phyloP scores from a whole-genome alignment of 2,888 invertebrate species.

The Tineola bisselliella region DNA sequence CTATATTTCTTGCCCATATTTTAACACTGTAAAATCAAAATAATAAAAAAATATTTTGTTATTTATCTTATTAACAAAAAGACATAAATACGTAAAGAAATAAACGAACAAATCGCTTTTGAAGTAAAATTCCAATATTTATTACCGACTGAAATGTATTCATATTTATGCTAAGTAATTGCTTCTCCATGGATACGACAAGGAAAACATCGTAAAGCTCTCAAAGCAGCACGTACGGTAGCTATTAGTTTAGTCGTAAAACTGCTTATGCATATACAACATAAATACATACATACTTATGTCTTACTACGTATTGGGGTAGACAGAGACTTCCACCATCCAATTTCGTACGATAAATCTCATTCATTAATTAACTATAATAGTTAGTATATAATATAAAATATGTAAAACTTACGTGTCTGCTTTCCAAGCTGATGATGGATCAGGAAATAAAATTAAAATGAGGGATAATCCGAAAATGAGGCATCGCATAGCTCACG shows the following conservation, averaged over 20 bases:
- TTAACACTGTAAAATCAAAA: conserved; percentile 75
- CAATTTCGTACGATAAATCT: no score
- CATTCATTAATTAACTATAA: not conserved
- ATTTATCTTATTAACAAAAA: not conserved
- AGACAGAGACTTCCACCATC: not conserved
- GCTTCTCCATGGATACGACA: not conserved
- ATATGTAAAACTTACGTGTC: conserved; percentile 17
- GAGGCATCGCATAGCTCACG: conserved; percentile 39
- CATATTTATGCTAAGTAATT: conserved; percentile 3
- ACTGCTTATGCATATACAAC: no score
- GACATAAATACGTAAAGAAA: not conserved
- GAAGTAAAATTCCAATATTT: not conserved
- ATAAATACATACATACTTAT: no score
- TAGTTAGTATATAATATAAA: not conserved
- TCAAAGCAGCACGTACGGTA: not conserved
- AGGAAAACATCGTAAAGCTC: not conserved
- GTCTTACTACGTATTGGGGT: not conserved
- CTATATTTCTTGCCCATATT: conserved; percentile 82
- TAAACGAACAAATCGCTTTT: not conserved
- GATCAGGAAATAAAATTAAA: conserved; percentile 42
- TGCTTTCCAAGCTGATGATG: conserved; percentile 40
- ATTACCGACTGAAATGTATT: not conserved
- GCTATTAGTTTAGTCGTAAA: no score
- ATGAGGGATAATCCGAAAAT: conserved; percentile 36
- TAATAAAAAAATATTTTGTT: not conserved